Percentiles rank a stretch among this genome's conserved stretches.
These are phyloP conservation scores for Nothoprocta perdicaria DNA, from an alignment of 2,113 vertebrate genomes.

Conservation along the genomic window DNA sequence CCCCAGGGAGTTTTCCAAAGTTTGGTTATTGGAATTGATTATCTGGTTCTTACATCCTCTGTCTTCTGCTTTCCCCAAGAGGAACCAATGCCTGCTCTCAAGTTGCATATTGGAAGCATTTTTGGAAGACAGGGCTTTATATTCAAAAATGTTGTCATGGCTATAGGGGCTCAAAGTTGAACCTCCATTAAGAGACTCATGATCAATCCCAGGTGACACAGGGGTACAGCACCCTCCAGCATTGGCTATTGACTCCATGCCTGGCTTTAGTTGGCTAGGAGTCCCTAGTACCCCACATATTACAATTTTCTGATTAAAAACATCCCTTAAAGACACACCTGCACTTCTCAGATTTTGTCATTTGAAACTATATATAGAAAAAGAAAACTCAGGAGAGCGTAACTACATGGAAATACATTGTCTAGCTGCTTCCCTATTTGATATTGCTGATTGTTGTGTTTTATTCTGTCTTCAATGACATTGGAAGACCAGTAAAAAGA, in stretches of 20 bases:
- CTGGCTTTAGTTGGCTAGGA: neutral
- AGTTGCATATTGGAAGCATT: neutral
- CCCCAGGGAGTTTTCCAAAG: neutral
- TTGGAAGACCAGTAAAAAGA: neutral
- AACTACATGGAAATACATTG: neutral
- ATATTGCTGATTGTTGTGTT: neutral
- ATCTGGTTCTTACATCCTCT: neutral
- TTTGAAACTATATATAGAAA: neutral
- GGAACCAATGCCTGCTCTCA: neutral
- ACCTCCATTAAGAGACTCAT: neutral
- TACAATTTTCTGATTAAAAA: neutral
- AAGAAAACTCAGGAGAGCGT: neutral
- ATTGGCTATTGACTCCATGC: neutral
- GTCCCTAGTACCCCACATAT: neutral
- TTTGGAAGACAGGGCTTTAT: neutral
- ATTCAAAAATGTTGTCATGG: neutral
- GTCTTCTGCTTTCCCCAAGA: neutral
- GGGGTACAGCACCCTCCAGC: neutral
- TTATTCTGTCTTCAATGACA: neutral
- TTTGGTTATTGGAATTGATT: no score
- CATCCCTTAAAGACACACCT: neutral
- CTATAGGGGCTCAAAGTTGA: neutral
- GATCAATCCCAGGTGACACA: rapidly evolving
- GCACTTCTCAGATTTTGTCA: neutral
- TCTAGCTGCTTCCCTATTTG: neutral